Conservation (phyloP, 2,888 invertebrate genomes). For the Ectemnius cavifrons region DNA sequence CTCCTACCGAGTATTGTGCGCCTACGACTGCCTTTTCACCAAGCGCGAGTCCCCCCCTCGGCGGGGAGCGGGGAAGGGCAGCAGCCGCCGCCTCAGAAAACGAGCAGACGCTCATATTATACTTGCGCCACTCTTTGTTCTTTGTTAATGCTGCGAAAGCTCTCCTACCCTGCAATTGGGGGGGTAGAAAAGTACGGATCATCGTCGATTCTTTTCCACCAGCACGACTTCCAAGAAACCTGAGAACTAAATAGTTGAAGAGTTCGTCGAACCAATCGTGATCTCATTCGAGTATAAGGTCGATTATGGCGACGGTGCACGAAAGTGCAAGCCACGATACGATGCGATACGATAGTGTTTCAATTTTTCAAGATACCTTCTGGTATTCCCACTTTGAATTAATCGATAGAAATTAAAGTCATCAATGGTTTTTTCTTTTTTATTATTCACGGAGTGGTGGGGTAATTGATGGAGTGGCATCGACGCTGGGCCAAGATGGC, state of each 20-base stretch:
- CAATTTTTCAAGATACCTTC: no score
- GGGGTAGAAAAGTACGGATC: slow-evolving; percentile 7
- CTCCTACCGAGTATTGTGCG: slow-evolving; percentile 11
- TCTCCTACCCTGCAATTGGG: no score
- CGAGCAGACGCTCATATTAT: slow-evolving; percentile 13
- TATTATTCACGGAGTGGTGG: not conserved
- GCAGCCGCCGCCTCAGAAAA: not conserved
- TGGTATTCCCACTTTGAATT: no score
- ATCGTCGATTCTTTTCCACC: no score
- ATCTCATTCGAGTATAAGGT: no score
- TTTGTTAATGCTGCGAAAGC: not conserved
- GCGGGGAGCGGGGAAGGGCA: not conserved
- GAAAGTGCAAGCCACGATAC: no score
- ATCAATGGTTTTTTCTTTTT: not conserved
- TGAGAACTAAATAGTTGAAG: no score
- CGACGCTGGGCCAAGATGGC: slow-evolving; percentile 7
- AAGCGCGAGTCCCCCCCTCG: not conserved
- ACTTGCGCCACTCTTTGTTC: not conserved
- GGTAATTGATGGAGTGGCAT: slow-evolving; percentile 23
- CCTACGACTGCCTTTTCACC: slow-evolving; percentile 3
- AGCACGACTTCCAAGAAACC: no score
- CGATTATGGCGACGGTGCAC: no score
- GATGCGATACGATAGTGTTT: no score
- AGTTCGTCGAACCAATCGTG: no score
- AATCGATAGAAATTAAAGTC: no score